Conservation (phyloP, 2,797 vertebrate species). For the Anisognathus igniventris region DNA sequence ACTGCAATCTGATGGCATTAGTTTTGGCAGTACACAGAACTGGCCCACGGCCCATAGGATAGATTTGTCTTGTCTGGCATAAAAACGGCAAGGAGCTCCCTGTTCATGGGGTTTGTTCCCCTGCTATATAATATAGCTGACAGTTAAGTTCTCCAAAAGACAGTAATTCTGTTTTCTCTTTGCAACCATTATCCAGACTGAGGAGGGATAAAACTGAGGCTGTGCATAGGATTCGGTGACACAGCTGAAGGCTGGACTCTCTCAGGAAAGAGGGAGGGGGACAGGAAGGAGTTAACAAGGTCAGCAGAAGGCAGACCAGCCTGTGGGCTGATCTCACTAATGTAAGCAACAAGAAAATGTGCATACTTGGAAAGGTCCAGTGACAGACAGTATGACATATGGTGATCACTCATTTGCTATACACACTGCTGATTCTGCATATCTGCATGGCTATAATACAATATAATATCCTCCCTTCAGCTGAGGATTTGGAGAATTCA, state of each 20-base stretch:
- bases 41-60: not conserved
- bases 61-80: not conserved
- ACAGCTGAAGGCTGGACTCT: not conserved
- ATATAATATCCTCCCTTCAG: not conserved
- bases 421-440: constrained; percentile 14
- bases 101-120: not conserved
- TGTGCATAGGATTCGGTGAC: accelerated
- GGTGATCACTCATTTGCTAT: not conserved
- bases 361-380: constrained; percentile 4
- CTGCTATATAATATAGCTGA: not conserved
- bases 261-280: not conserved
- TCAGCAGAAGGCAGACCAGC: constrained; percentile 12
- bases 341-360: constrained; percentile 40
- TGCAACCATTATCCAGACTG: not conserved
- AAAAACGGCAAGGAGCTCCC: not conserved
- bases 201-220: not conserved
- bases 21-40: not conserved
- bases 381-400: constrained; percentile 37
- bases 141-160: not conserved
- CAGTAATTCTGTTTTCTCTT: not conserved
- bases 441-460: not conserved
- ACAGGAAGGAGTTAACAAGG: constrained; percentile 8
- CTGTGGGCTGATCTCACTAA: not conserved
- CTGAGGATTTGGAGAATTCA: not conserved
- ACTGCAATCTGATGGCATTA: not conserved